Percentiles rank a stretch among this genome's conserved stretches.
phyloP scores from a whole-genome alignment of 1,140 invertebrate species.

The Drosophila murphyi region DNA sequence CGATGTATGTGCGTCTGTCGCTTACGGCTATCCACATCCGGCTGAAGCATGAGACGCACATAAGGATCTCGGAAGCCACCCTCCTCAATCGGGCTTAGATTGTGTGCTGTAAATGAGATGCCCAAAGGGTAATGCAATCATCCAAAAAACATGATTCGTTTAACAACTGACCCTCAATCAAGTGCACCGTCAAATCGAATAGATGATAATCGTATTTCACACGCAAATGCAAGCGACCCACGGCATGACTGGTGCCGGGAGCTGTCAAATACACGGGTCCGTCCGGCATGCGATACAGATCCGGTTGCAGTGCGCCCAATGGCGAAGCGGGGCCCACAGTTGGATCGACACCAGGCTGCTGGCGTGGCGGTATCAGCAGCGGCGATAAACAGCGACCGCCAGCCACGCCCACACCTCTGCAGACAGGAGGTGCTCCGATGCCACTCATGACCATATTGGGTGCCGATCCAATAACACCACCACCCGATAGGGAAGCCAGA shows the following conservation, averaged over 20 bases:
- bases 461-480: conserved; percentile 39
- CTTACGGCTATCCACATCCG: conserved; percentile 93
- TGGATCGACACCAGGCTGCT: conserved; percentile 82
- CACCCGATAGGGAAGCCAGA: conserved; percentile 86
- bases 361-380: conserved; percentile 88
- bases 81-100: conserved; percentile 91
- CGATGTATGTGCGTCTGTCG: conserved; percentile 92
- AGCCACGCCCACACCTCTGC: conserved; percentile 75
- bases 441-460: conserved; percentile 81
- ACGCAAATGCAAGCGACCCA: conserved; percentile 93
- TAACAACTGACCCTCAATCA: conserved; percentile 91
- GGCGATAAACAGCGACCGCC: conserved; percentile 88
- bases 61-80: conserved; percentile 95
- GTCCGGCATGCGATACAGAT: conserved; percentile 91
- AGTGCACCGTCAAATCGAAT: conserved; percentile 93
- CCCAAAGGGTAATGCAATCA: neutral
- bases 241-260: conserved; percentile 85
- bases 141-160: neutral
- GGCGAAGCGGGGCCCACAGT: conserved; percentile 87
- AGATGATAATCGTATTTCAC: conserved; percentile 95
- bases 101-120: conserved; percentile 88
- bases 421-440: conserved; percentile 71
- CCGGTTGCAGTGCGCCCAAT: conserved; percentile 93
- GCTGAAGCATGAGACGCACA: conserved; percentile 90
- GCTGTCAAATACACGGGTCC: conserved; percentile 89